These are phyloP conservation scores for Hafferia zeledoni DNA, from an alignment of 2,797 vertebrate species.

Conservation along the genomic window DNA sequence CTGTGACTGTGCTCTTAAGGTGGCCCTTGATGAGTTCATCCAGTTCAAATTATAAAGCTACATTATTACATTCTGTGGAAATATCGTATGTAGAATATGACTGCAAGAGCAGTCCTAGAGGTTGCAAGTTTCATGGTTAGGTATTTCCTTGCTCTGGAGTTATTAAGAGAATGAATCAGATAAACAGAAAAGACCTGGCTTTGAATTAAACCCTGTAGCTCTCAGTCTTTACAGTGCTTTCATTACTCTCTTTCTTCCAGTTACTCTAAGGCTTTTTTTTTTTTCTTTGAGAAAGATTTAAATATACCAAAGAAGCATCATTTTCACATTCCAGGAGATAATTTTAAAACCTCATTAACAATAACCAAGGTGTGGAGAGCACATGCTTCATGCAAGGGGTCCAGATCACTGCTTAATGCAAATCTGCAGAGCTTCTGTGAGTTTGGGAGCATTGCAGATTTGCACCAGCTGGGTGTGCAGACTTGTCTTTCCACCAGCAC, in stretches of 20 bases:
- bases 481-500: neutral
- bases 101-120: neutral
- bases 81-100: neutral
- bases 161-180: neutral
- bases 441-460: neutral
- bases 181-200: neutral
- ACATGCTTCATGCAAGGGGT: neutral
- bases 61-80: neutral
- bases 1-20: neutral
- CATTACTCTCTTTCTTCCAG: neutral
- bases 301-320: neutral
- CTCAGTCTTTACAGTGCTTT: neutral
- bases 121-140: neutral
- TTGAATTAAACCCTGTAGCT: neutral
- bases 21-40: neutral
- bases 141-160: neutral
- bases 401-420: neutral
- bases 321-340: neutral
- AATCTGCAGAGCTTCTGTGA: neutral
- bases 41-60: neutral
- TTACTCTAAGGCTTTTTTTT: neutral
- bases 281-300: neutral
- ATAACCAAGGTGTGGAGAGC: neutral
- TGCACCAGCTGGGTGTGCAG: constrained; percentile 11
- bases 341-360: neutral